A percentile compares a stretch with the other conserved stretches of the same genome.
Evolutionary conservation across 1,140 invertebrate species (phyloP).

Genomic region (Odontomachus brunneus): DNA sequence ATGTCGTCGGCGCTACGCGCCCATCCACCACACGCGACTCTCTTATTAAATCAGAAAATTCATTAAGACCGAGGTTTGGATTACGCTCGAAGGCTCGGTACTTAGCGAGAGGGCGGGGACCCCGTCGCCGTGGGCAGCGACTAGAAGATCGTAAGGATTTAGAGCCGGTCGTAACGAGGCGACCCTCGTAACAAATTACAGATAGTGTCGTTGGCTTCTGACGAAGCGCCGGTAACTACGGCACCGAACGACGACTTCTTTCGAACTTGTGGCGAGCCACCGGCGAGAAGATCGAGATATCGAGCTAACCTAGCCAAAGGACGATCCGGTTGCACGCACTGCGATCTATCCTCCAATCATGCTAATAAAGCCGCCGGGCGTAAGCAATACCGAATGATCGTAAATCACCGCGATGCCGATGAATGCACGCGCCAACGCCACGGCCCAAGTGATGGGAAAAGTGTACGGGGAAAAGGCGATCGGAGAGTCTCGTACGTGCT

Average conservation of each 20-base stretch:
- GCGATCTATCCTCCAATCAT: conserved; percentile 72
- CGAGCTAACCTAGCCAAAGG: conserved; percentile 18
- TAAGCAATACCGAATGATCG: conserved; percentile 70
- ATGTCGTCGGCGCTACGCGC: background rate
- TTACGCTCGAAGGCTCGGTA: conserved; percentile 44
- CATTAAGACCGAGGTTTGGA: conserved; percentile 51
- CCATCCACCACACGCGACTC: background rate
- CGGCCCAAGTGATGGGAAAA: conserved; percentile 11
- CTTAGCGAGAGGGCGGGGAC: conserved; percentile 6
- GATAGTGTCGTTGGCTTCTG: conserved; percentile 53
- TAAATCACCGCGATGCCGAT: conserved; percentile 64
- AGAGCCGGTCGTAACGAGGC: conserved; percentile 61
- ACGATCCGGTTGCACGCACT: conserved; percentile 65
- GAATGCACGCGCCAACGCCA: conserved; percentile 42
- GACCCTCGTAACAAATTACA: conserved; percentile 67
- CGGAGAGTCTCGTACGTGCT: background rate
- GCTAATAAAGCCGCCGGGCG: conserved; percentile 69
- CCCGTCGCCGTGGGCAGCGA: conserved; percentile 14
- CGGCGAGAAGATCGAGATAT: conserved; percentile 58
- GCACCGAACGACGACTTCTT: conserved; percentile 35
- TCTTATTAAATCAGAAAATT: conserved; percentile 56
- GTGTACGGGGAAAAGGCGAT: background rate
- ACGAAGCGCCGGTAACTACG: conserved; percentile 53
- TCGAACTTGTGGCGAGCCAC: conserved; percentile 10
- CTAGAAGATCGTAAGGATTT: conserved; percentile 40